Percentiles rank a stretch among this genome's conserved stretches.
Conservation (phyloP, 37 sponge, comb jelly and placozoan species). For the Bolinopsis microptera region DNA sequence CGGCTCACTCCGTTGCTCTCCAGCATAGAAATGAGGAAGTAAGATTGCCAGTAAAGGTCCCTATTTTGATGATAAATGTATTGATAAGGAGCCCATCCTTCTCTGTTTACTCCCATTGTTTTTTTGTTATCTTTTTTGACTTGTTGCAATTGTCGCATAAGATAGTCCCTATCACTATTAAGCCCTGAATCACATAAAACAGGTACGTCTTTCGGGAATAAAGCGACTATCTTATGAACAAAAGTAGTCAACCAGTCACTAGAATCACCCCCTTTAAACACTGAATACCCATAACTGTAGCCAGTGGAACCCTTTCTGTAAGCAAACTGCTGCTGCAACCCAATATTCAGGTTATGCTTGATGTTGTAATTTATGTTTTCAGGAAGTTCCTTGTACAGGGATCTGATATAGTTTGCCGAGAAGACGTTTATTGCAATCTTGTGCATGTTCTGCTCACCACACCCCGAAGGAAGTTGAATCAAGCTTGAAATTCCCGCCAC, state of each 20-base stretch:
- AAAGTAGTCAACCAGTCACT: conserved; percentile 50
- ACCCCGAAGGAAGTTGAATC: conserved; percentile 47
- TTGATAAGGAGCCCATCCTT: conserved; percentile 39
- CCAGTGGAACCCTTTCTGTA: neutral
- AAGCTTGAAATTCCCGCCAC: conserved; percentile 6
- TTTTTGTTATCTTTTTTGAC: neutral
- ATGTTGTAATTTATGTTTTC: conserved; percentile 21
- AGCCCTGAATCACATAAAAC: neutral
- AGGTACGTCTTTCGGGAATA: neutral
- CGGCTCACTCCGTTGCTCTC: neutral
- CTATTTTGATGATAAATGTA: neutral
- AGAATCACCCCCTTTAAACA: neutral
- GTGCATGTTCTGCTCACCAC: conserved; percentile 61
- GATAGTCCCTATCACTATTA: neutral
- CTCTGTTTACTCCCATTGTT: neutral
- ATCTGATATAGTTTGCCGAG: neutral
- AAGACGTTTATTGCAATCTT: conserved; percentile 42
- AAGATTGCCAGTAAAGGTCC: neutral
- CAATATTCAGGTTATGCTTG: neutral
- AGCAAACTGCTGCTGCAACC: conserved; percentile 12
- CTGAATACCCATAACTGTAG: conserved; percentile 5
- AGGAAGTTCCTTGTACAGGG: neutral
- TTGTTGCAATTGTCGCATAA: neutral
- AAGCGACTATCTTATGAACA: neutral
- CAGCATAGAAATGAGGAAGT: conserved; percentile 41